Evolutionary conservation across 2,113 vertebrate species (phyloP).

Genomic region (Glareola pratincola): DNA sequence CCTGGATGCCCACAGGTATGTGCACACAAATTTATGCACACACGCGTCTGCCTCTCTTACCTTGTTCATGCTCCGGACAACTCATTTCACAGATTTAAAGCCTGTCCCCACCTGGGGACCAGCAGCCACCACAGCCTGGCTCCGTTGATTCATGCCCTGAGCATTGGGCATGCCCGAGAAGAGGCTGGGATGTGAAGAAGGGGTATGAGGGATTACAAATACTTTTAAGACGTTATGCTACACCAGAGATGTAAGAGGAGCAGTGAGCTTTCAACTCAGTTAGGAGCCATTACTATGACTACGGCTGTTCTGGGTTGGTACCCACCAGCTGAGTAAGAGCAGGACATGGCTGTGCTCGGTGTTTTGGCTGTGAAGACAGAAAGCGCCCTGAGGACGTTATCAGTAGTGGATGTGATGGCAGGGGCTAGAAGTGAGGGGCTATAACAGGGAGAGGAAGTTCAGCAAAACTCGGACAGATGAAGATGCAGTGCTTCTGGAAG

Average conservation of each 20-base stretch:
- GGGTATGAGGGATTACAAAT: background rate
- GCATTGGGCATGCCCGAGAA: background rate
- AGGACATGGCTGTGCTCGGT: background rate
- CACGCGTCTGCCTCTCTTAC: background rate
- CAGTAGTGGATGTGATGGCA: background rate
- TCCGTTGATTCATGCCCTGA: background rate
- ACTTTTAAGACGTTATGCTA: background rate
- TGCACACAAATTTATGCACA: accelerated
- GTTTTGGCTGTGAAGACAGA: background rate
- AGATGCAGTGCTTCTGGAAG: background rate
- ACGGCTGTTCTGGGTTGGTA: background rate
- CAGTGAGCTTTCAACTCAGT: background rate
- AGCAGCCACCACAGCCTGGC: background rate
- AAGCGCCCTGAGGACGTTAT: background rate
- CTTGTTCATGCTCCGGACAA: background rate
- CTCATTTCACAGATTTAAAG: background rate
- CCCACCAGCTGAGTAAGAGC: background rate
- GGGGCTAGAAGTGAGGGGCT: background rate
- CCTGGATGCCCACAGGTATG: accelerated
- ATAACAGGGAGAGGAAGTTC: background rate
- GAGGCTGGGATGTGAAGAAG: background rate
- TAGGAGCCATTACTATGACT: background rate
- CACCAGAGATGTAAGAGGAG: background rate
- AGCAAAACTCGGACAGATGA: background rate
- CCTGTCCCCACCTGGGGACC: background rate